Percentiles rank a stretch among this genome's conserved stretches.
These are phyloP conservation scores for Oreochromis tanganicae DNA, from an alignment of 2,113 vertebrate genomes.

Conservation along the genomic window DNA sequence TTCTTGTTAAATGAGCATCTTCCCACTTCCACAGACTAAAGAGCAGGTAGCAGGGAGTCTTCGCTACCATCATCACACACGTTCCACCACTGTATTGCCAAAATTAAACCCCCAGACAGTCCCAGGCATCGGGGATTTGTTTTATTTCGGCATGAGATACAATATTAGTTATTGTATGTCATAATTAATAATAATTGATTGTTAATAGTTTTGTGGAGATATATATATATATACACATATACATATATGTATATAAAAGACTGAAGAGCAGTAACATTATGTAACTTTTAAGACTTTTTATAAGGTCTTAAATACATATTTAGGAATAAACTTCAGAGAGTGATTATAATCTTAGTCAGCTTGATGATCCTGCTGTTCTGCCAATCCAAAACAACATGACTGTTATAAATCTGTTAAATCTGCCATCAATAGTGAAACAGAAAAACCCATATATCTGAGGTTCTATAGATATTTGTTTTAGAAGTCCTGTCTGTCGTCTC, in stretches of 20 bases:
- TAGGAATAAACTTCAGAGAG: neutral
- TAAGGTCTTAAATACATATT: neutral
- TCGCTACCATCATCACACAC: neutral
- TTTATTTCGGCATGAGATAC: neutral
- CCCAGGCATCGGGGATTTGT: neutral
- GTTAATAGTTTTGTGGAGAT: neutral
- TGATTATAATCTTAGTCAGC: neutral
- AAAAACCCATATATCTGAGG: neutral
- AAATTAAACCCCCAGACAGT: neutral
- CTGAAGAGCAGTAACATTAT: neutral
- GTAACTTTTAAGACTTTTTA: neutral
- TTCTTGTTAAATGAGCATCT: neutral
- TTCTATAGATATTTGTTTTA: neutral
- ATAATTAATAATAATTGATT: neutral
- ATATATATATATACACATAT: neutral
- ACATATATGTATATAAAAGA: no score
- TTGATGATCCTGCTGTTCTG: neutral
- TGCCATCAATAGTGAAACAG: neutral
- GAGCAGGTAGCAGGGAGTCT: neutral
- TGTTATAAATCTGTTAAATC: neutral
- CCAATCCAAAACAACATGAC: neutral
- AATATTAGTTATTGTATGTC: neutral
- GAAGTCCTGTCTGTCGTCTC: neutral
- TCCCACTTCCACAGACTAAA: neutral
- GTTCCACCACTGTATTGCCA: neutral